Base-by-base conservation (phyloP, 1,140 invertebrate species). In the Camponotus pennsylvanicus region DNA sequence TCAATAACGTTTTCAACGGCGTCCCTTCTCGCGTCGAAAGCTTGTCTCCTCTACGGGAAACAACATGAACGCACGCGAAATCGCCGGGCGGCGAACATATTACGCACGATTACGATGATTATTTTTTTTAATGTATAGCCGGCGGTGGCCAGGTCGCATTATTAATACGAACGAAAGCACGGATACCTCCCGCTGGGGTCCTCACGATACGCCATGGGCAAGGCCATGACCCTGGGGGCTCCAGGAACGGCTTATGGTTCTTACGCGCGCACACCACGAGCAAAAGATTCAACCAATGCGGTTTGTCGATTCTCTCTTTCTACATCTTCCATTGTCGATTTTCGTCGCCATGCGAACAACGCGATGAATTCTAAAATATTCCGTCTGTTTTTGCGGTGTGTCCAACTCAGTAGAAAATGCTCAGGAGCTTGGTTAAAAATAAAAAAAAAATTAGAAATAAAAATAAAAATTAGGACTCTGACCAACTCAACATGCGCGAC, bases 101-200 rank as follows among this genome's bases (percentile, higher is more conserved):
- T 92, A 91, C 91, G 91, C 89, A 89, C 87, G 89, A 92, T 92
- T 89, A 92, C 88, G 91, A 92, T 91, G 91, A 92, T 92, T 92
- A 92, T 91, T 92, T 90, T 90, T 86, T 84, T 90, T 82, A 91
- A 92, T 89, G 85, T 90, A 92, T 90, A 86, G 88, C 86, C 86
- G 83, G 84, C 88, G 84, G 87, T 90, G 87, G 89, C 83, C 78
- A 73, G 86, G 75, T 86, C 79, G 80, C 86, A 87, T 92, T 93
- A 92, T 93, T 92, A 92, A 92, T 93, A 92, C 87, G 86, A 85
- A 92, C 88, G 88, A 91, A 92, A 93, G 91, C 90, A 92, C 57
- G 84, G 92, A 86, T 91, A 90, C 15, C 49, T 89, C 92, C 92
- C 88, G 92, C 92, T 93, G 92, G 21, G 92, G 90, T 91, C 91